Evolutionary conservation across 1,140 invertebrate genomes (phyloP).

Genomic region (Drosophila asahinai): DNA sequence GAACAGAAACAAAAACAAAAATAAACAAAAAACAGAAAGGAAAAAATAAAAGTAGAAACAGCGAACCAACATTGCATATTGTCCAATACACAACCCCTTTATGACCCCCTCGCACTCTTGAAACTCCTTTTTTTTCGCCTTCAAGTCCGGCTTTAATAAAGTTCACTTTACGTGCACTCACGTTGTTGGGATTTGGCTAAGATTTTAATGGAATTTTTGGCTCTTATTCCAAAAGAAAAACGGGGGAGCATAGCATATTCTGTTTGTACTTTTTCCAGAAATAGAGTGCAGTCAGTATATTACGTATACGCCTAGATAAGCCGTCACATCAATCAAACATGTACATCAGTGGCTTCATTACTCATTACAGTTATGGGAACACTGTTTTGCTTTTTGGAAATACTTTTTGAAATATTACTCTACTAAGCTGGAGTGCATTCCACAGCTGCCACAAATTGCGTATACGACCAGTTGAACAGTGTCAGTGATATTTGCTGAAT

Average conservation of each 20-base stretch:
- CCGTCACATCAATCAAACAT: background rate
- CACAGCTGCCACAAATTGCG: slow-evolving; percentile 19
- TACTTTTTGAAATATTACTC: background rate
- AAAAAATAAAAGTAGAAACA: slow-evolving; percentile 19
- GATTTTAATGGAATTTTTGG: slow-evolving; percentile 19
- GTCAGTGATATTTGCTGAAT: slow-evolving; percentile 11
- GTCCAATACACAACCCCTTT: slow-evolving; percentile 38
- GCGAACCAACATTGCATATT: slow-evolving; percentile 47
- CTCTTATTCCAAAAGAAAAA: too few relatives aligned
- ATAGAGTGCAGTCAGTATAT: background rate
- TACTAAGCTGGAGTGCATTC: slow-evolving; percentile 5
- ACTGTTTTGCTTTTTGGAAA: background rate
- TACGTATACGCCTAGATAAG: slow-evolving; percentile 15
- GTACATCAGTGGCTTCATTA: background rate
- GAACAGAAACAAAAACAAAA: slow-evolving; percentile 16
- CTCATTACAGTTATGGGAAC: too few relatives aligned
- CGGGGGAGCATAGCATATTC: too few relatives aligned
- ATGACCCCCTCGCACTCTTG: slow-evolving; percentile 6
- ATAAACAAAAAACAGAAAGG: background rate
- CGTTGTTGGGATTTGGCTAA: slow-evolving; percentile 8
- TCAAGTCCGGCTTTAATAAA: slow-evolving; percentile 23
- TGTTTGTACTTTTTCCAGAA: too few relatives aligned
- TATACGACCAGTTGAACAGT: slow-evolving; percentile 27
- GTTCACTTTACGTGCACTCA: slow-evolving; percentile 15
- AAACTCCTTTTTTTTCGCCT: background rate